Percentiles rank a stretch among this genome's conserved stretches.
These are phyloP conservation scores for Lepus oiostolus DNA, from an alignment of 2,797 vertebrate genomes.

Conservation along the genomic window DNA sequence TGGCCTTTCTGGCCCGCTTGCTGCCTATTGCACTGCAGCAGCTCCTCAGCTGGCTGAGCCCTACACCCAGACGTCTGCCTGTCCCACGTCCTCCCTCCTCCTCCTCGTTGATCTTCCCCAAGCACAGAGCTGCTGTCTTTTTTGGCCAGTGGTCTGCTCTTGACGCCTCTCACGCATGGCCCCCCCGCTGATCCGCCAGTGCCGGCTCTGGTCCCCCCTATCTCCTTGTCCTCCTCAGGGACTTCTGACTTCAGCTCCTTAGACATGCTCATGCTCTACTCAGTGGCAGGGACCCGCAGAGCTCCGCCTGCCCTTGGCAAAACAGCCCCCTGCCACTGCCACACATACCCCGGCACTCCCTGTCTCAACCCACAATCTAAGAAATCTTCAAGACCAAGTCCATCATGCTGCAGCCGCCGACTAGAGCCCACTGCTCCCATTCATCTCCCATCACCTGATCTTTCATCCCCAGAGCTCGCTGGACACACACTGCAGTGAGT, in stretches of 20 bases:
- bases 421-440: neutral
- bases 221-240: neutral
- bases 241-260: neutral
- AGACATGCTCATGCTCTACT: neutral
- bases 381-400: neutral
- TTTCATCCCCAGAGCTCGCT: neutral
- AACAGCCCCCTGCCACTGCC: too few relatives aligned
- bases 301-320: neutral
- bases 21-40: too few relatives aligned
- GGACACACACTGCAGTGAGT: neutral
- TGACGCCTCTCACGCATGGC: too few relatives aligned
- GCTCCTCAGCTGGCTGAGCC: neutral
- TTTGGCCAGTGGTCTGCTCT: neutral
- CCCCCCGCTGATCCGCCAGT: neutral
- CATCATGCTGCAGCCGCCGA: neutral
- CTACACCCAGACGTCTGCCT: neutral
- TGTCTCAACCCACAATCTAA: neutral
- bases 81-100: neutral
- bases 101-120: neutral
- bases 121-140: neutral
- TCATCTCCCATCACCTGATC: neutral
- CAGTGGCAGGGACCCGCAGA: neutral
- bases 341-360: neutral
- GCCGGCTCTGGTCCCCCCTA: neutral
- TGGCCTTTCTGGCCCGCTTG: neutral